Percentiles rank a stretch among this genome's conserved stretches.
Conservation (phyloP, 2,888 invertebrate genomes). For the Gibbula magus region DNA sequence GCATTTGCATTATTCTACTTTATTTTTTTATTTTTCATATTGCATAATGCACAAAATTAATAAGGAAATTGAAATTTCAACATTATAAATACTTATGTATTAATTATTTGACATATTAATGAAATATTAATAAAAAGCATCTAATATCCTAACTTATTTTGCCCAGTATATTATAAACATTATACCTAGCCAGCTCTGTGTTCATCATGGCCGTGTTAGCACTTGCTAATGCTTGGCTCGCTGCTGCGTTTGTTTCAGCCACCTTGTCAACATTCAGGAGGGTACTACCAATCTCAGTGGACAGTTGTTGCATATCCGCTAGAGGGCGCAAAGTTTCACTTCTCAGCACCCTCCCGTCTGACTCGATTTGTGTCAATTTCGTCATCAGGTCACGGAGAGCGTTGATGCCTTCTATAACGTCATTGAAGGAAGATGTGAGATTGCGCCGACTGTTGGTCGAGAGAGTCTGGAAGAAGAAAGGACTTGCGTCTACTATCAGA, state of each 20-base stretch:
- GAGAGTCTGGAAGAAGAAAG: neutral
- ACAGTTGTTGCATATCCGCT: constrained; percentile 19
- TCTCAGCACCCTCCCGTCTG: neutral
- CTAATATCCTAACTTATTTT: no score
- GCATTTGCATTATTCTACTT: no score
- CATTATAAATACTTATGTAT: no score
- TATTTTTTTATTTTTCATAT: no score
- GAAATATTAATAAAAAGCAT: no score
- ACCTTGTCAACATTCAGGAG: constrained; percentile 16
- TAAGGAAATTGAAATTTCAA: no score
- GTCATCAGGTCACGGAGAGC: neutral
- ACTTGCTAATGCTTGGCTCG: constrained; percentile 1
- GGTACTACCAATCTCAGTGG: constrained; percentile 19
- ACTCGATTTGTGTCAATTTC: neutral
- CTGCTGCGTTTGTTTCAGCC: constrained; percentile 15
- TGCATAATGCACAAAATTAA: no score
- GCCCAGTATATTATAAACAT: neutral
- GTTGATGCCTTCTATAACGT: constrained; percentile 11
- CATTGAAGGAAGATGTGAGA: constrained; percentile 20
- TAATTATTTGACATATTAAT: no score
- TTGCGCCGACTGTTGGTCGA: constrained; percentile 9
- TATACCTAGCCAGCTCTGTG: constrained; percentile 30
- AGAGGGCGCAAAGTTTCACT: neutral
- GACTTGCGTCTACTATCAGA: neutral
- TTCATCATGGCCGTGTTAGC: constrained; percentile 17